These are phyloP conservation scores for Eristalinus sepulchralis DNA, from an alignment of 2,888 invertebrate genomes.

Conservation along the genomic window DNA sequence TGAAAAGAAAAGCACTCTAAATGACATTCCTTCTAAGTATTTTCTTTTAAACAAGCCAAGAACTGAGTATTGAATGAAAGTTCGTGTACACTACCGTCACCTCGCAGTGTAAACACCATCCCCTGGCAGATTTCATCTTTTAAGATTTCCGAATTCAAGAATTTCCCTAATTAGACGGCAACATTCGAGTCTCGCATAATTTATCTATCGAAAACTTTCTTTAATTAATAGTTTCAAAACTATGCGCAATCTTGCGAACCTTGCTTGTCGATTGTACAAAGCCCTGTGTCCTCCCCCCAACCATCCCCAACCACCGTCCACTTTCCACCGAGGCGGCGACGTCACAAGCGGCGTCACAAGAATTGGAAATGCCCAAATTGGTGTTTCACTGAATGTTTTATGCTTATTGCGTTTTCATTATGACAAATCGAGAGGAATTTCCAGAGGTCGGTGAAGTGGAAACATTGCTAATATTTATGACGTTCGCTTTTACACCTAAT, in stretches of 20 bases:
- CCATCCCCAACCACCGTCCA: neutral
- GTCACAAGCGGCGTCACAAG: neutral
- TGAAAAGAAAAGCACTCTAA: neutral
- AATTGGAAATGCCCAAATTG: neutral
- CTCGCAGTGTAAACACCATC: neutral
- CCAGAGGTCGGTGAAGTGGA: constrained; percentile 66
- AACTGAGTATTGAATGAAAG: neutral
- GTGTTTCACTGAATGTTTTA: constrained; percentile 35
- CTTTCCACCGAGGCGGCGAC: neutral
- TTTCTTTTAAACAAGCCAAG: neutral
- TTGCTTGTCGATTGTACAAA: neutral
- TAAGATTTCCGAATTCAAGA: neutral
- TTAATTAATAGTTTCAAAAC: neutral
- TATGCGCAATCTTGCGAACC: neutral
- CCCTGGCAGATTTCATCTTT: neutral
- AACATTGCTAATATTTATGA: constrained; percentile 72
- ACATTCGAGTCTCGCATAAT: neutral
- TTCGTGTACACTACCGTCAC: neutral
- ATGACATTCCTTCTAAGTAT: neutral
- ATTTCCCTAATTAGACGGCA: neutral
- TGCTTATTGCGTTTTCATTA: constrained; percentile 72
- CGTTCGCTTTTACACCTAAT: constrained; percentile 72
- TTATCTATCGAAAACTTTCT: neutral
- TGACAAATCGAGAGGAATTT: constrained; percentile 70
- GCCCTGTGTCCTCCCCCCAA: neutral